phyloP scores from a whole-genome alignment of 2,797 vertebrate species.

The Etheostoma nigrum region DNA sequence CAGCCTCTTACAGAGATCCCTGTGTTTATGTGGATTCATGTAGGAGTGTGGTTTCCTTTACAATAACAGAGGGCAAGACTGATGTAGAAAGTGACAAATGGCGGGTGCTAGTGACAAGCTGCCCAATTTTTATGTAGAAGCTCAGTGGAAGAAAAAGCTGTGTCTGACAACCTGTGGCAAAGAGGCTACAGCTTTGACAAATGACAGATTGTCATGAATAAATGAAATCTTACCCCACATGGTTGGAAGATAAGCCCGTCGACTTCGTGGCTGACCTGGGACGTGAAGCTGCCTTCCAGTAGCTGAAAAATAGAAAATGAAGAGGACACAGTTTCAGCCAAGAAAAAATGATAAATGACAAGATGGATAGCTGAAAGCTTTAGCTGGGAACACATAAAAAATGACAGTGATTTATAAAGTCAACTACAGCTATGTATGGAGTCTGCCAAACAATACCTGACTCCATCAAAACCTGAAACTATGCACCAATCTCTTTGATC shows the following conservation, averaged over 20 bases:
- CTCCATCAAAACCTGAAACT: slow-evolving; percentile 28
- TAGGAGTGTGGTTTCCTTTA: slow-evolving; percentile 56
- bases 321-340: slow-evolving; percentile 29
- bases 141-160: slow-evolving; percentile 18
- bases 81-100: slow-evolving; percentile 50
- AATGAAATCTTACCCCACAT: slow-evolving; percentile 90
- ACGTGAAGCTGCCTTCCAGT: slow-evolving; percentile 96
- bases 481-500: slow-evolving; percentile 37
- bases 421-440: not conserved
- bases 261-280: slow-evolving; percentile 98
- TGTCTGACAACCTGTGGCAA: slow-evolving; percentile 40
- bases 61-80: slow-evolving; percentile 40
- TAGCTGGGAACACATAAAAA: slow-evolving; percentile 33
- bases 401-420: slow-evolving; percentile 44
- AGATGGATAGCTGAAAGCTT: slow-evolving; percentile 20
- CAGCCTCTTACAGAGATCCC: slow-evolving; percentile 27
- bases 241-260: slow-evolving; percentile 99
- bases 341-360: slow-evolving; percentile 44
- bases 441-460: slow-evolving; percentile 15
- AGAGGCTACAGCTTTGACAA: slow-evolving; percentile 21
- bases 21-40: slow-evolving; percentile 49
- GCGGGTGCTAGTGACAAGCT: slow-evolving; percentile 54
- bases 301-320: slow-evolving; percentile 83
- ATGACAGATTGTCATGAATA: slow-evolving; percentile 37
- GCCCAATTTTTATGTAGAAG: slow-evolving; percentile 25